These are phyloP conservation scores for Ceratina japonica DNA, from an alignment of 1,140 invertebrate genomes.

Conservation along the genomic window DNA sequence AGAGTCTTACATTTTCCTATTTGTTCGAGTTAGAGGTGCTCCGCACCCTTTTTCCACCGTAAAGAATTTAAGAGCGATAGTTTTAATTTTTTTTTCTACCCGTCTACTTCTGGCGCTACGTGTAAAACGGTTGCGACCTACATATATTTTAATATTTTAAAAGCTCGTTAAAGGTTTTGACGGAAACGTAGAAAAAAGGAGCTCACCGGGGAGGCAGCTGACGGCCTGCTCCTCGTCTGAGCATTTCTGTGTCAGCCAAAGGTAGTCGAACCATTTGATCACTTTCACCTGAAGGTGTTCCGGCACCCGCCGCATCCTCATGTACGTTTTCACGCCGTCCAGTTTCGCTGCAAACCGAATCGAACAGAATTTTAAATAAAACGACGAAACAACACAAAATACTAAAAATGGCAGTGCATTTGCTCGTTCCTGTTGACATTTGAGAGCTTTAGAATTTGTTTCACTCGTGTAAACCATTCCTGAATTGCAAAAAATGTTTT, in stretches of 20 bases:
- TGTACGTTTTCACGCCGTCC: constrained; percentile 99
- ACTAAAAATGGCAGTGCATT: too few species aligned
- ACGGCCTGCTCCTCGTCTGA: constrained; percentile 98
- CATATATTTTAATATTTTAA: background rate
- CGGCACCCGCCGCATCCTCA: constrained; percentile 97
- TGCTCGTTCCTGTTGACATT: too few species aligned
- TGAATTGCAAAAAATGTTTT: too few species aligned
- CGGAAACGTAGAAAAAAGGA: background rate
- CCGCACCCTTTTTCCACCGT: background rate
- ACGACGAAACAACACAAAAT: background rate
- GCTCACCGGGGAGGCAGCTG: constrained; percentile 91
- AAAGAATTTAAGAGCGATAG: too few species aligned
- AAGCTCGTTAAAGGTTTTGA: background rate
- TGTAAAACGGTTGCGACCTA: too few species aligned
- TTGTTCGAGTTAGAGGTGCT: background rate
- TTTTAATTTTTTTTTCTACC: too few species aligned
- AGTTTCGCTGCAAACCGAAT: constrained; percentile 92
- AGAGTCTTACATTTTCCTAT: background rate
- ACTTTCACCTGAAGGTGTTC: constrained; percentile 98
- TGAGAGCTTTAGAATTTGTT: too few species aligned
- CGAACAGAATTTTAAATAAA: background rate
- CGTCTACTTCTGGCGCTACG: too few species aligned
- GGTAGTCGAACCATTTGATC: constrained; percentile 99
- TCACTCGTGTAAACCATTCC: background rate
- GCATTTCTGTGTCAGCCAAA: constrained; percentile 99